Evolutionary conservation across 2,797 vertebrate species (phyloP).

Genomic region (Australoheros facetus): DNA sequence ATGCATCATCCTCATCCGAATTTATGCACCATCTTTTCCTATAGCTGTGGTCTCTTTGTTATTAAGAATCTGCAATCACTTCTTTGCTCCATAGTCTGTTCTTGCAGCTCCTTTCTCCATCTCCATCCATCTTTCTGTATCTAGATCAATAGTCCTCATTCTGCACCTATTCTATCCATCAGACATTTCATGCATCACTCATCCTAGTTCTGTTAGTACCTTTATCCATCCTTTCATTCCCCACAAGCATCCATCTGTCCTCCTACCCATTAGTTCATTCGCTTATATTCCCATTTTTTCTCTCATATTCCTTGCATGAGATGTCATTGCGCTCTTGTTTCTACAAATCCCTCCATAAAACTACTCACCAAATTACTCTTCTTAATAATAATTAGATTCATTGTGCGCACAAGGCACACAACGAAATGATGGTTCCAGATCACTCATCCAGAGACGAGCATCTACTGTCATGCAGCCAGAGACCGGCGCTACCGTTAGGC

Average conservation of each 20-base stretch:
- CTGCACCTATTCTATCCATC: neutral
- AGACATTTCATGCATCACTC: neutral
- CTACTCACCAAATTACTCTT: neutral
- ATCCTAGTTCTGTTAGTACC: neutral
- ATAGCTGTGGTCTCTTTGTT: neutral
- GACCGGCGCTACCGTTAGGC: too few relatives aligned
- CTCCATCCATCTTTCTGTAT: neutral
- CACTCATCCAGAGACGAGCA: too few relatives aligned
- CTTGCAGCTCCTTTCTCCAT: neutral
- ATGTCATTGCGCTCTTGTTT: neutral
- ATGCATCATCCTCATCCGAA: neutral
- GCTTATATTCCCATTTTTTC: neutral
- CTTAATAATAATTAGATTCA: too few relatives aligned
- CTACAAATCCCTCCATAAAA: constrained; percentile 23
- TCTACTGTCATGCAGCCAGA: too few relatives aligned
- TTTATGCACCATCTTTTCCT: neutral
- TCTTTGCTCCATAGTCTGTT: neutral
- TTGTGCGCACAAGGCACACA: too few relatives aligned
- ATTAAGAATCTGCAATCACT: neutral
- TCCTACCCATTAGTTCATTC: neutral
- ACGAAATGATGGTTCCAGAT: too few relatives aligned
- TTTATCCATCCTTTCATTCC: neutral
- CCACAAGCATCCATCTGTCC: neutral
- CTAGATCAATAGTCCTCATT: neutral
- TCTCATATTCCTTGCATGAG: neutral